Evolutionary conservation across 2,888 invertebrate genomes (phyloP).

Genomic region (Spatulosminthurus flaviceps): DNA sequence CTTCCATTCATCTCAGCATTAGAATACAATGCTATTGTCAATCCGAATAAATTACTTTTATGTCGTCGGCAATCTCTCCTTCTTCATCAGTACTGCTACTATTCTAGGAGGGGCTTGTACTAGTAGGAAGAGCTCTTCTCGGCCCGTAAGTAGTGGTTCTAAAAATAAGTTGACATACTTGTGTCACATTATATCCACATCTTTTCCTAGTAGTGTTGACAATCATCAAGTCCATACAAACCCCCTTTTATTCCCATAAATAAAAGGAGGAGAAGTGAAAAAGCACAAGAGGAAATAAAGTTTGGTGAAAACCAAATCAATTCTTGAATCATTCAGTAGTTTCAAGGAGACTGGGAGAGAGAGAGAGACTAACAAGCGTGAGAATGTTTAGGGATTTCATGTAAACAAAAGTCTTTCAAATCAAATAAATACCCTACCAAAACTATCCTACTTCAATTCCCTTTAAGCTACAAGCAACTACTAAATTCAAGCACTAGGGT

Average conservation of each 20-base stretch:
- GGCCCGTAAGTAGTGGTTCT: too few species aligned
- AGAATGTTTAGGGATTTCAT: not conserved
- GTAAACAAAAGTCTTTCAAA: not conserved
- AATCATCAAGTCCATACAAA: not conserved
- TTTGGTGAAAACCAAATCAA: not conserved
- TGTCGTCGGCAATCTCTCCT: not conserved
- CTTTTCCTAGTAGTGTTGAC: not conserved
- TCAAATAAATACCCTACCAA: not conserved
- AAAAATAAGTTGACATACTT: not conserved
- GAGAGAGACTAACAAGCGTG: constrained; percentile 1
- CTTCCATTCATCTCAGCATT: not conserved
- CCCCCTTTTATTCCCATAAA: not conserved
- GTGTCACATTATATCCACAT: constrained; percentile 14
- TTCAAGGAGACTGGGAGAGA: too few species aligned
- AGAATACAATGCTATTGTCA: constrained; percentile 13
- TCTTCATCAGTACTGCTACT: constrained; percentile 8
- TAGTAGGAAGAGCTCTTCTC: too few species aligned
- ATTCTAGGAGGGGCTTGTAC: too few species aligned
- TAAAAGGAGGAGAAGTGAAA: not conserved
- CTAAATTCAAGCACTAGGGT: too few species aligned
- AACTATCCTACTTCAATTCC: too few species aligned
- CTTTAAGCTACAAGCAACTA: too few species aligned
- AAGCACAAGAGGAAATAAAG: not conserved
- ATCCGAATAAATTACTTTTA: constrained; percentile 18
- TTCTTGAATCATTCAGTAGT: constrained; percentile 9